Evolutionary conservation across 2,113 vertebrate species (phyloP), one percentile per base, ranked within the genome.

Genomic region (Nothocercus julius): DNA sequence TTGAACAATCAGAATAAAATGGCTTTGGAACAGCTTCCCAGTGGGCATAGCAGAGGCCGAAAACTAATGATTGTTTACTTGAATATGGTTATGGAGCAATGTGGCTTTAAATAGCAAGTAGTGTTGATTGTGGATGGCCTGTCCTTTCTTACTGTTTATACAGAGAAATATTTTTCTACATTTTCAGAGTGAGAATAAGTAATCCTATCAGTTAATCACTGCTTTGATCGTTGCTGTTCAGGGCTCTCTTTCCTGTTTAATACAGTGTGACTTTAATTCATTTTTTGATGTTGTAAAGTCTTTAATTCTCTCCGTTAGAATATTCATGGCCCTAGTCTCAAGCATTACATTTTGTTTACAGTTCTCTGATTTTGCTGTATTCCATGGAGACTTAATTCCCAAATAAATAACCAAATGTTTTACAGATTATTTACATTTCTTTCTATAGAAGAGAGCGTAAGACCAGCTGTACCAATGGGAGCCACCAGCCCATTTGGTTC

Each of bases 401-500:
- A 27, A 59, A 42, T 79, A 44, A 70, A 90, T 92, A 95, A 88
- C 85, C 91, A 92, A 88, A 82, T 85, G 63, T 58, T 58, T 58
- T 58, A 95, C 66, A 63, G 44, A 85, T n/a, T 66, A 6, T 49
- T 78, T 7, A 56, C 13, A 24, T 40, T 72, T 47, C 62, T 90
- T 70, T 64, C 34, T 72, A 2, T 28, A 67, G 24, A 40, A 51
- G 49, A 66, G 18, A 44, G 22, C 5, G 56, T 15, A 30, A 66
- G 47, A 11, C 0, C 32, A 30, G 13, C 74, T 1, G 0, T 36
- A 28, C 12, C 30, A 17, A 27, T 17, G 27, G 63, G 16, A 38
- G 42, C 38, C 64, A 38, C 4, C 32, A n/a, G 4, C 72, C 34
- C 13, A 7, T 30, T 2, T 28, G 44, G 15, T 54, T 80, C 83